Conservation (phyloP, 2,113 vertebrate genomes). For the Eurystomus gularis region DNA sequence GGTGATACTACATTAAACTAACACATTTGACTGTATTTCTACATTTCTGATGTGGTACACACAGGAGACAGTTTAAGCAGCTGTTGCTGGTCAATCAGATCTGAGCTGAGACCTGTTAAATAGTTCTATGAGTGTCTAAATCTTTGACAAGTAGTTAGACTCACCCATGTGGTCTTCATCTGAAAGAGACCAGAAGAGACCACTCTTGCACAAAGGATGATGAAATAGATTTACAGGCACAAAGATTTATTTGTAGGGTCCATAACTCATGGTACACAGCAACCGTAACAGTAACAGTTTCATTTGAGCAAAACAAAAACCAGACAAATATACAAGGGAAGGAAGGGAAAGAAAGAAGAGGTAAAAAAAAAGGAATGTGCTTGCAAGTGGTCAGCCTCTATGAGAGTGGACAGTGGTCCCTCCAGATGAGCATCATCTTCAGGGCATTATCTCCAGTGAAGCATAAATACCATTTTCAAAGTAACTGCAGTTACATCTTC, state of each 20-base stretch:
- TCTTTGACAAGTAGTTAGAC: not conserved
- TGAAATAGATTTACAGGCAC: not conserved
- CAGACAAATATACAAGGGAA: not conserved
- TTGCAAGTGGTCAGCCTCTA: not conserved
- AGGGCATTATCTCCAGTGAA: not conserved
- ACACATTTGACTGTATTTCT: not conserved
- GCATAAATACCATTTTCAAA: not conserved
- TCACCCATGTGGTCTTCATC: not conserved
- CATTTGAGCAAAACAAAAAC: not conserved
- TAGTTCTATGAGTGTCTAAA: not conserved
- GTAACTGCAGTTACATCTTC: not conserved
- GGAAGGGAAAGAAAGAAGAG: not conserved
- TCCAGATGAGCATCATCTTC: not conserved
- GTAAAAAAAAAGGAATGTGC: fast-evolving
- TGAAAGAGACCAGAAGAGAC: not conserved
- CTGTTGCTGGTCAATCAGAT: not conserved
- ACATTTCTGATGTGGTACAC: not conserved
- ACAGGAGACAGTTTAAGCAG: not conserved
- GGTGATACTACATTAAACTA: not conserved
- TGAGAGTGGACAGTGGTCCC: not conserved
- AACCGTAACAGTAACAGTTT: not conserved
- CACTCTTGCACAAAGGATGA: not conserved
- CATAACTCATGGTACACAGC: not conserved
- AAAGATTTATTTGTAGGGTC: not conserved
- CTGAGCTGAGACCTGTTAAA: not conserved